A percentile compares a stretch with the other conserved stretches of the same genome.
Evolutionary conservation across 2,888 invertebrate species (phyloP).

Genomic region (Lochmaea capreae): DNA sequence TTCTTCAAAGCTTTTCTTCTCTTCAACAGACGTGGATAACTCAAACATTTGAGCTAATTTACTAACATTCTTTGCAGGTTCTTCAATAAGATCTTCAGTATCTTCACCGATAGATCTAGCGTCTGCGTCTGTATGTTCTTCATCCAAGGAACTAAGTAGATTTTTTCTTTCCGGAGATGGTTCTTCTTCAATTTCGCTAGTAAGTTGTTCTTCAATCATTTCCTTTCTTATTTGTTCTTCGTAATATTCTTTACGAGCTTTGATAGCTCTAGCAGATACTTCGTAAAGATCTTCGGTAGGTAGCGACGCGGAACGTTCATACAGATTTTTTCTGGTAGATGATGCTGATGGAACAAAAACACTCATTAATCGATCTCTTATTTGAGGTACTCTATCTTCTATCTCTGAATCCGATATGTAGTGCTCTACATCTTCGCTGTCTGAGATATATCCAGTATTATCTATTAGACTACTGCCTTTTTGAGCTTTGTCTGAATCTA

Average conservation of each 20-base stretch:
- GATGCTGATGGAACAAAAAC: constrained; percentile 61
- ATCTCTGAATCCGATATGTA: constrained; percentile 65
- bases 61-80: constrained; percentile 35
- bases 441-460: constrained; percentile 64
- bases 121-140: constrained; percentile 48
- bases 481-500: constrained; percentile 62
- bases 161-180: constrained; percentile 67
- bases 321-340: constrained; percentile 61
- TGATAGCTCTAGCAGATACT: constrained; percentile 69
- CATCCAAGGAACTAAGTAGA: constrained; percentile 48
- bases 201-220: constrained; percentile 68
- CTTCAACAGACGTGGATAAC: constrained; percentile 27
- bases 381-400: constrained; percentile 64
- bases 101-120: constrained; percentile 46
- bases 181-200: constrained; percentile 66
- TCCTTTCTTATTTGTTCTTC: constrained; percentile 73
- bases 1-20: constrained; percentile 9
- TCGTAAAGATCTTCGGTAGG: constrained; percentile 68
- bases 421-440: constrained; percentile 64
- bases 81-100: constrained; percentile 47
- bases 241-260: constrained; percentile 70
- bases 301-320: constrained; percentile 67
- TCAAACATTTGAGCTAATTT: constrained; percentile 40
- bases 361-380: constrained; percentile 64
- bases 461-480: constrained; percentile 58